Conservation (phyloP, 1,140 invertebrate species). For the Tribolium castaneum region DNA sequence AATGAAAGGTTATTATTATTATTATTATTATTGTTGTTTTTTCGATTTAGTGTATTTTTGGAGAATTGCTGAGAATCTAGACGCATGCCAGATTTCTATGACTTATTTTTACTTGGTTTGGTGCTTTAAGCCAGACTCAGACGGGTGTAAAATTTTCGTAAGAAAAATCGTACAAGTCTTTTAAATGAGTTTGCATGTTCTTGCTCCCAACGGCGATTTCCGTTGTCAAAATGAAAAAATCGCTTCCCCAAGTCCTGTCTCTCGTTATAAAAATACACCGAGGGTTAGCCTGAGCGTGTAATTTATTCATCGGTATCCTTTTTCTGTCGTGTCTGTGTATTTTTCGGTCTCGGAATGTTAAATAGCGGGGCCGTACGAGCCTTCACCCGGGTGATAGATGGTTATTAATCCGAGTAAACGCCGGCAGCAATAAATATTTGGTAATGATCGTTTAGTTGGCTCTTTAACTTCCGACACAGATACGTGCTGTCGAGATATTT, state of each 20-base stretch:
- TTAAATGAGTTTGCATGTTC: neutral
- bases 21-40: too few relatives aligned
- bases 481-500: constrained; percentile 59
- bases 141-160: too few relatives aligned
- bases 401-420: constrained; percentile 61
- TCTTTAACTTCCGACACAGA: constrained; percentile 61
- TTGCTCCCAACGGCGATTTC: neutral
- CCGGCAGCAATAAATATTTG: constrained; percentile 61
- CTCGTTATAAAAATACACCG: neutral
- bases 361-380: constrained; percentile 45
- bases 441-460: constrained; percentile 62
- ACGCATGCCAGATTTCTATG: too few relatives aligned
- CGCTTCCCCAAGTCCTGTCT: neutral
- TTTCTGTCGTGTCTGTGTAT: constrained; percentile 23
- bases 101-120: too few relatives aligned
- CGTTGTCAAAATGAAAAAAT: neutral
- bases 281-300: neutral
- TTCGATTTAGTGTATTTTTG: too few relatives aligned
- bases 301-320: constrained; percentile 15
- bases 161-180: neutral
- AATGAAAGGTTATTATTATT: too few relatives aligned
- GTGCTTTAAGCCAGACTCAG: too few relatives aligned
- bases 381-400: constrained; percentile 58
- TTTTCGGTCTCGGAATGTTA: constrained; percentile 50
- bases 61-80: too few relatives aligned